Conservation (phyloP, 2,113 vertebrate genomes). For the Syrmaticus mikado region DNA sequence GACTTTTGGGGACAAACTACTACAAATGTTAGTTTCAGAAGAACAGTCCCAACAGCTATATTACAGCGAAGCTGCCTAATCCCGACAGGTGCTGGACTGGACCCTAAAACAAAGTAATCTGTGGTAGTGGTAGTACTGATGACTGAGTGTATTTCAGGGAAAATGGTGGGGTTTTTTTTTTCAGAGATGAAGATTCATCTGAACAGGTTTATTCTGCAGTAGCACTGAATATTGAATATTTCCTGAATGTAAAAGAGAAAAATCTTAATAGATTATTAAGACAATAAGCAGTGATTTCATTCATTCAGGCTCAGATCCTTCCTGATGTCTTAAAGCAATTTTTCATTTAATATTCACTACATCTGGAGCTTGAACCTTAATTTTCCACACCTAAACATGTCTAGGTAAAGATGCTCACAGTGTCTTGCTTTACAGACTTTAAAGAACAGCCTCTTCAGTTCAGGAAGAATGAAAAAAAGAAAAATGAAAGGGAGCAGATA, state of each 20-base stretch:
- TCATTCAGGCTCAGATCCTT: not conserved
- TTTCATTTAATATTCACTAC: not conserved
- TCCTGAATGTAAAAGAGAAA: not conserved
- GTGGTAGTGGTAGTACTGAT: not conserved
- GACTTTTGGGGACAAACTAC: not conserved
- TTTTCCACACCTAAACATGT: not conserved
- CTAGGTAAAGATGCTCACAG: not conserved
- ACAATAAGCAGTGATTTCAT: not conserved
- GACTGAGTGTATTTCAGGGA: not conserved
- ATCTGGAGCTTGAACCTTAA: not conserved
- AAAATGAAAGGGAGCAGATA: not conserved
- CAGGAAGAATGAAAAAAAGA: not conserved
- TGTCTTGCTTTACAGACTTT: not conserved
- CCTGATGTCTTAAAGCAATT: not conserved
- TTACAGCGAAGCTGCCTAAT: not conserved
- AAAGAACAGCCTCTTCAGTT: not conserved
- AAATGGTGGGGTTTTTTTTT: not conserved
- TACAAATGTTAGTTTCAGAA: not conserved
- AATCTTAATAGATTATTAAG: not conserved
- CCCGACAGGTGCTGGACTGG: rapidly evolving
- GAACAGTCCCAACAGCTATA: not conserved
- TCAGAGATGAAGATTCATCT: not conserved
- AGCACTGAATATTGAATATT: not conserved
- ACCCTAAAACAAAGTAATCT: not conserved
- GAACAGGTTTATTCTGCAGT: not conserved